Evolutionary conservation across 2,888 invertebrate species (phyloP), one percentile per base, ranked within the genome.

Genomic region (Operophtera brumata): DNA sequence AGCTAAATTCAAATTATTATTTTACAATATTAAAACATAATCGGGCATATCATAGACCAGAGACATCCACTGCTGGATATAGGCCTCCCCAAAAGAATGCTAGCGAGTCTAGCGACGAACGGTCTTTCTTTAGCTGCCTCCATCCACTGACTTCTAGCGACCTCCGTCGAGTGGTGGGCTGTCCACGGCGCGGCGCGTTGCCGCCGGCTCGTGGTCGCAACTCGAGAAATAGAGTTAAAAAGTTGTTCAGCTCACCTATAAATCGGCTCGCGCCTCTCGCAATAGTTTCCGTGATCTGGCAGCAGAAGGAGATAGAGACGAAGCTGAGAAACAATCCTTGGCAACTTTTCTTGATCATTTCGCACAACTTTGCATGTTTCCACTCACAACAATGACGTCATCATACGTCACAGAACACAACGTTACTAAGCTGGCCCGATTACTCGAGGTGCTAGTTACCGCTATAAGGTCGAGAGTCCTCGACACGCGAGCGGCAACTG

Each of bases 301-400:
- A 90, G 77, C 89, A 88, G 70, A 90, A 86, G 62, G 90, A 87
- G 62, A 90, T 85, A 37, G 90, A 89, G 69, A 89, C 72, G 65
- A 89, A 86, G 78, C 89, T 89, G 59, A 89, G 72, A 73, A 90
- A 81, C 67, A 89, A 78, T 66, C 89, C 86, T 74, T 90, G 89
- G 71, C 82, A 88, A 73, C 76, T 84, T 83, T 86, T 88, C 73
- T 74, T 85, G 73, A 88, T 84, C 89, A 88, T 89, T 42, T 48
- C 57, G 57, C 62, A 57, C 70, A 70, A 57, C 57, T 65, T 46
- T 43, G 45, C 53, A 71, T 67, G 66, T 66, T 69, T 59, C 6
- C 62, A 56, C 50, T 64, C 63, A 62, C 57, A 59, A 69, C 63
- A 62, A 64, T 71, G 66, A 64, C 70, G 57, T 52, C 57, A 66